Percentiles rank a stretch among this genome's conserved stretches.
phyloP scores from a whole-genome alignment of 2,888 invertebrate species.

The Orchestes rusci region DNA sequence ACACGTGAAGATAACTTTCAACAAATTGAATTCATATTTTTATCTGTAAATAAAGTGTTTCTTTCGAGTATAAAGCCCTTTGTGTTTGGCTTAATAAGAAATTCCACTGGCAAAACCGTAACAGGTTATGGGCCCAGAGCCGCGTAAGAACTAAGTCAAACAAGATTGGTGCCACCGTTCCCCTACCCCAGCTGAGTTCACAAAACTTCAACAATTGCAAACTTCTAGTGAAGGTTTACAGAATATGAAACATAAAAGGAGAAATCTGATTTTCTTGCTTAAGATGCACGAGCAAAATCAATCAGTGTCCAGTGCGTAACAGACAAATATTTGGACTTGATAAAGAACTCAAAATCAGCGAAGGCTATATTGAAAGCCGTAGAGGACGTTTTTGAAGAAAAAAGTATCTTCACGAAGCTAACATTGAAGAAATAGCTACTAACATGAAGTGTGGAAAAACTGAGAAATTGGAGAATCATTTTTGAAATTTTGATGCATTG shows the following conservation, averaged over 20 bases:
- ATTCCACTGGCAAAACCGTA: too few species aligned
- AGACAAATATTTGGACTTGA: slow-evolving; percentile 27
- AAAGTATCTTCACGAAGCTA: slow-evolving; percentile 26
- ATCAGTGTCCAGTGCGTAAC: slow-evolving; percentile 17
- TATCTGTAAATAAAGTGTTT: too few species aligned
- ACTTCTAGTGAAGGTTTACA: slow-evolving; percentile 1
- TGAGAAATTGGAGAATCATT: too few species aligned
- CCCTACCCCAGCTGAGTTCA: neutral
- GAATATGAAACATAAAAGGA: neutral
- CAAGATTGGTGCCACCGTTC: neutral
- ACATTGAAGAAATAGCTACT: slow-evolving; percentile 23
- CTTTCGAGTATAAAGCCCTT: too few species aligned
- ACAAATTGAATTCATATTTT: neutral
- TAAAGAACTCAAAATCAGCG: slow-evolving; percentile 9
- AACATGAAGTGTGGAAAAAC: too few species aligned
- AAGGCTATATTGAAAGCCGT: slow-evolving; percentile 11
- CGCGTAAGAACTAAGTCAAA: neutral
- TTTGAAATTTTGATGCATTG: slow-evolving; percentile 27
- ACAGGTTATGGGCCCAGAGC: neutral
- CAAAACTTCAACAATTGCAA: slow-evolving; percentile 1
- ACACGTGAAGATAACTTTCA: neutral
- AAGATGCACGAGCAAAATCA: slow-evolving; percentile 26
- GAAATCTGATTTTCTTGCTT: slow-evolving; percentile 7
- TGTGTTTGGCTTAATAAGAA: too few species aligned
- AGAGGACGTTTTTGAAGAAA: slow-evolving; percentile 25